These are phyloP conservation scores for Papilio demoleus DNA, from an alignment of 2,888 invertebrate species.

Conservation along the genomic window DNA sequence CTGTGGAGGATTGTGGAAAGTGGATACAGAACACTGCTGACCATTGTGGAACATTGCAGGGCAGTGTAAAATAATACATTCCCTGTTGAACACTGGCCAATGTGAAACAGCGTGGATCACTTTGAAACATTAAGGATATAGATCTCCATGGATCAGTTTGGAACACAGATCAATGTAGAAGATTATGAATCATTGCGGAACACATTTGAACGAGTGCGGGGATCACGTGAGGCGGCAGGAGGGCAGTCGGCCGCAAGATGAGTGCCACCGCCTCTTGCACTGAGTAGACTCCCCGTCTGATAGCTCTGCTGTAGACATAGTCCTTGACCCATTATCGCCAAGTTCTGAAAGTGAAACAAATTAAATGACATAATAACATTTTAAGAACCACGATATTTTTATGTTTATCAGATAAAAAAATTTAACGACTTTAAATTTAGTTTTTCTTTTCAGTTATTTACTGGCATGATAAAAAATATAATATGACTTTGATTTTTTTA, in stretches of 20 bases:
- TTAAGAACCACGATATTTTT: no score
- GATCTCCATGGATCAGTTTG: not conserved
- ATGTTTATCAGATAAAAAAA: no score
- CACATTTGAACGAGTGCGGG: not conserved
- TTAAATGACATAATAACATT: no score
- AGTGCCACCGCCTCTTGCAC: slow-evolving; percentile 77
- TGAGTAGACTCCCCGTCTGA: slow-evolving; percentile 70
- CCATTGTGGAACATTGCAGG: not conserved
- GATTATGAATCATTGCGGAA: slow-evolving; percentile 14
- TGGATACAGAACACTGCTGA: not conserved
- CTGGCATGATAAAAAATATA: no score
- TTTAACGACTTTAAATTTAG: no score
- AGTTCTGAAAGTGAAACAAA: slow-evolving; percentile 57
- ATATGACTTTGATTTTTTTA: no score
- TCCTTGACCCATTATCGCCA: slow-evolving; percentile 73
- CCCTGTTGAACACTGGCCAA: not conserved
- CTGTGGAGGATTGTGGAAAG: not conserved
- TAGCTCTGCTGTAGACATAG: slow-evolving; percentile 76
- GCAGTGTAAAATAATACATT: not conserved
- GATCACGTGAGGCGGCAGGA: slow-evolving; percentile 77
- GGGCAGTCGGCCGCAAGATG: slow-evolving; percentile 75
- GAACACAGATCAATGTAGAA: slow-evolving; percentile 6
- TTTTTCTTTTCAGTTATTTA: no score
- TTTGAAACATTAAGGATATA: not conserved
- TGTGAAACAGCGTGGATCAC: not conserved